Evolutionary conservation across 2,797 vertebrate species (phyloP).

Genomic region (Esox masquinongy): DNA sequence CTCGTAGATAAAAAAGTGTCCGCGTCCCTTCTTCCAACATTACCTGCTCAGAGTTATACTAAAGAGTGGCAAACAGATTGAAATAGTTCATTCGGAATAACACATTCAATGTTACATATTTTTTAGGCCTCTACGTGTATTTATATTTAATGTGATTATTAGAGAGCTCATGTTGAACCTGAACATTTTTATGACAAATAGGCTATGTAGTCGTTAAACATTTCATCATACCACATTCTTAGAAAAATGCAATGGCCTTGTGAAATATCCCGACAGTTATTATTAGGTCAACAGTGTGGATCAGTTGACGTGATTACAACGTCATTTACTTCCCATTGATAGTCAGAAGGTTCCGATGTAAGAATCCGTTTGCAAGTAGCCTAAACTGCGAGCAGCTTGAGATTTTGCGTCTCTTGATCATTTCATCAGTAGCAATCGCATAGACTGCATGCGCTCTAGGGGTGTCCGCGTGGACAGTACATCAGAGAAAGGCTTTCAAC

Average conservation of each 20-base stretch:
- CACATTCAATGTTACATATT: conserved; percentile 20
- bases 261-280: not conserved
- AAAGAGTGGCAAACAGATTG: conserved; percentile 26
- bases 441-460: not conserved
- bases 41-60: conserved; percentile 13
- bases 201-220: not conserved
- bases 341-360: not conserved
- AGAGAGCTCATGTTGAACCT: not conserved
- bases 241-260: not conserved
- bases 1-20: conserved; percentile 55
- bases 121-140: too few species aligned
- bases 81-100: conserved; percentile 17
- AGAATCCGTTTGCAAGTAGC: not conserved
- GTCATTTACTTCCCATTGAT: not conserved
- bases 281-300: not conserved
- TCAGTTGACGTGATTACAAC: not conserved
- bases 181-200: not conserved
- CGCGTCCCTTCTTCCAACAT: conserved; percentile 41
- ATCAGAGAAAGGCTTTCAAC: not conserved
- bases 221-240: not conserved
- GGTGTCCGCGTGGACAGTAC: not conserved
- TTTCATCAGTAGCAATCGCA: not conserved
- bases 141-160: not conserved
- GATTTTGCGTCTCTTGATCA: not conserved
- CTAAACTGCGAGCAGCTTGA: not conserved